Evolutionary conservation across 1,140 invertebrate genomes (phyloP).

Genomic region (Temnothorax longispinosus): DNA sequence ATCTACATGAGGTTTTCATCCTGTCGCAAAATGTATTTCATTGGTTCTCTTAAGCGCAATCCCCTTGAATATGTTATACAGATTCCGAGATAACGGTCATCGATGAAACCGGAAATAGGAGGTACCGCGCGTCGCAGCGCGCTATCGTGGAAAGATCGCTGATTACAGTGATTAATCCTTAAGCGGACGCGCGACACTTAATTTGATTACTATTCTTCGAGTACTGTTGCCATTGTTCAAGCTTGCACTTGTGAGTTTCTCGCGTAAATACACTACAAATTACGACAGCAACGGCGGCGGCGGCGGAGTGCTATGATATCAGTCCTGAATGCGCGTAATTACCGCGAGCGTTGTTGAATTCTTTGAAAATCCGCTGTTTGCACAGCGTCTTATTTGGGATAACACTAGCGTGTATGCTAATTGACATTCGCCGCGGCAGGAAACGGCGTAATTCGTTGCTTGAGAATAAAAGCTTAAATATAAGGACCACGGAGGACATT

Average conservation of each 20-base stretch:
- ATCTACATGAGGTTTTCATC: neutral
- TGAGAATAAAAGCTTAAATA: neutral
- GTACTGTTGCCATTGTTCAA: conserved; percentile 47
- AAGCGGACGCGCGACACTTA: conserved; percentile 63
- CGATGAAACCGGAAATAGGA: conserved; percentile 65
- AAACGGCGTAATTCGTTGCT: neutral
- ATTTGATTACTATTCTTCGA: conserved; percentile 61
- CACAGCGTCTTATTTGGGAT: neutral
- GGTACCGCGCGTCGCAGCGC: conserved; percentile 18
- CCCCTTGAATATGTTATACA: neutral
- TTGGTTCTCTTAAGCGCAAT: conserved; percentile 7
- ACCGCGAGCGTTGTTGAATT: conserved; percentile 11
- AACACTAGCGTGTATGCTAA: neutral
- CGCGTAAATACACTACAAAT: conserved; percentile 13
- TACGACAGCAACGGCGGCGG: neutral
- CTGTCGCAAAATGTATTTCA: neutral
- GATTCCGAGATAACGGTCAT: conserved; percentile 67
- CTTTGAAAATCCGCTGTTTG: conserved; percentile 25
- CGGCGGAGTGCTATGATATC: conserved; percentile 1
- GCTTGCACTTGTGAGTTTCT: conserved; percentile 39
- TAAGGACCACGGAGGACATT: neutral
- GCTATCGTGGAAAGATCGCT: conserved; percentile 67
- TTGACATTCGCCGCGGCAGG: neutral
- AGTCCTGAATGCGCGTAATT: conserved; percentile 10
- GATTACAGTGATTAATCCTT: conserved; percentile 70